phyloP scores from a whole-genome alignment of 1,140 invertebrate genomes.

The Euwallacea similis region DNA sequence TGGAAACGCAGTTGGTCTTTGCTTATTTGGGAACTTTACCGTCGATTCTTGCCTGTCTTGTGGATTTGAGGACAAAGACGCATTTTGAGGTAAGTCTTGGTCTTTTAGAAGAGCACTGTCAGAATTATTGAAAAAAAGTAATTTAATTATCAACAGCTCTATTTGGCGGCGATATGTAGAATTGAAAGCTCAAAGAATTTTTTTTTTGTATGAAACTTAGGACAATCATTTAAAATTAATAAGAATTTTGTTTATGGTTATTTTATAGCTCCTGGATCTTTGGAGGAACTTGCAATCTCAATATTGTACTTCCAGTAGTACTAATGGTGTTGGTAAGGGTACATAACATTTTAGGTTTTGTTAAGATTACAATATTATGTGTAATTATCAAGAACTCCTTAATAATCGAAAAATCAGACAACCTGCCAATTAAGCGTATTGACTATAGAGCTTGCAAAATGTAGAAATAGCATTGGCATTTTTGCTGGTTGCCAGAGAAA shows the following conservation, averaged over 20 bases:
- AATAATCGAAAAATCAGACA: too few species aligned
- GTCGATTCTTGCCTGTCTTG: constrained; percentile 63
- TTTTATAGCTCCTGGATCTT: constrained; percentile 29
- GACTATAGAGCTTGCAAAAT: too few species aligned
- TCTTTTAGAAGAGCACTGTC: background rate
- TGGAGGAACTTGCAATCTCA: constrained; percentile 35
- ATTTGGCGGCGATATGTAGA: background rate
- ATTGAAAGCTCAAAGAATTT: background rate
- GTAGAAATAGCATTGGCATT: too few species aligned
- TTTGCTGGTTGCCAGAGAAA: too few species aligned
- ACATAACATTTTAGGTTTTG: background rate
- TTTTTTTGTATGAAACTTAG: background rate
- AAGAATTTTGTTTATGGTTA: background rate
- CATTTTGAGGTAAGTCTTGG: constrained; percentile 62
- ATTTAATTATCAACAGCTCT: background rate
- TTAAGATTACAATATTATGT: too few species aligned
- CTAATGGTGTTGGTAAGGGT: background rate
- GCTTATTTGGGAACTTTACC: constrained; percentile 69
- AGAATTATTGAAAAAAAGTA: background rate
- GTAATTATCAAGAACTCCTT: too few species aligned
- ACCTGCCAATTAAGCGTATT: too few species aligned
- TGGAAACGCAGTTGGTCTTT: constrained; percentile 74
- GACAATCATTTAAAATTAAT: background rate
- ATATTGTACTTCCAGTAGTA: background rate
- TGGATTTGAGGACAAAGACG: constrained; percentile 63